phyloP scores from a whole-genome alignment of 2,113 vertebrate genomes.

The Pardalotus punctatus region DNA sequence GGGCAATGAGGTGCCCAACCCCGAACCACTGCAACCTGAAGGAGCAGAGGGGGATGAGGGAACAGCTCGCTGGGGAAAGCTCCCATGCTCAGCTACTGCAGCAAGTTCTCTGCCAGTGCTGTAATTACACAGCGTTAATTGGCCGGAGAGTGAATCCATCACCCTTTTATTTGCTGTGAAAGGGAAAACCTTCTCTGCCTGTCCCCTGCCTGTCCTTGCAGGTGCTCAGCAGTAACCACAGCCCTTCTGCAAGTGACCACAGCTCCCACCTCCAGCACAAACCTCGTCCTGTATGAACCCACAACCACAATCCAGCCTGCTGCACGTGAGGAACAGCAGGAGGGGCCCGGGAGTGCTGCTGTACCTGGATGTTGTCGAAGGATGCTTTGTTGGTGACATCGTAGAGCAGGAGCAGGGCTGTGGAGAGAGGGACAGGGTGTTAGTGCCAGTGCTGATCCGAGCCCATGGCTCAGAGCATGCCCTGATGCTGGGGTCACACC shows the following conservation, averaged over 20 bases:
- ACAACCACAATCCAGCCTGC: not conserved
- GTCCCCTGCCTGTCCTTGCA: not conserved
- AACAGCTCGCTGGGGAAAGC: not conserved
- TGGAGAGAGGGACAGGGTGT: not conserved
- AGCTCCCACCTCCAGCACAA: not conserved
- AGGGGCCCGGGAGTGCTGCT: not conserved
- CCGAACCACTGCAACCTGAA: fast-evolving
- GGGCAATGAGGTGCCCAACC: not conserved
- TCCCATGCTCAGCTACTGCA: fast-evolving
- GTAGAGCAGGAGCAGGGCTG: constrained; percentile 90
- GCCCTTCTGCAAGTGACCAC: not conserved
- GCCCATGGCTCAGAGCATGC: not conserved
- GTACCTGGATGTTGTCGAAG: constrained; percentile 92
- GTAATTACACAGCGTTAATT: not conserved
- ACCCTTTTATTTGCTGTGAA: not conserved
- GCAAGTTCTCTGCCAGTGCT: not conserved
- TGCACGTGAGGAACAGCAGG: fast-evolving
- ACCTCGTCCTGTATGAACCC: fast-evolving
- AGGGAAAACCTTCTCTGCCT: not conserved
- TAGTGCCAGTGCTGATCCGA: not conserved
- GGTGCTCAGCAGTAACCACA: not conserved
- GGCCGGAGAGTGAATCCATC: not conserved
- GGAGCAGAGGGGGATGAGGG: not conserved
- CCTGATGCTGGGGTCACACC: not conserved
- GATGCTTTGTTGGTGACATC: constrained; percentile 92